A percentile compares a stretch with the other conserved stretches of the same genome.
phyloP scores from a whole-genome alignment of 2,888 invertebrate species.

The Chrysolina oricalcia region DNA sequence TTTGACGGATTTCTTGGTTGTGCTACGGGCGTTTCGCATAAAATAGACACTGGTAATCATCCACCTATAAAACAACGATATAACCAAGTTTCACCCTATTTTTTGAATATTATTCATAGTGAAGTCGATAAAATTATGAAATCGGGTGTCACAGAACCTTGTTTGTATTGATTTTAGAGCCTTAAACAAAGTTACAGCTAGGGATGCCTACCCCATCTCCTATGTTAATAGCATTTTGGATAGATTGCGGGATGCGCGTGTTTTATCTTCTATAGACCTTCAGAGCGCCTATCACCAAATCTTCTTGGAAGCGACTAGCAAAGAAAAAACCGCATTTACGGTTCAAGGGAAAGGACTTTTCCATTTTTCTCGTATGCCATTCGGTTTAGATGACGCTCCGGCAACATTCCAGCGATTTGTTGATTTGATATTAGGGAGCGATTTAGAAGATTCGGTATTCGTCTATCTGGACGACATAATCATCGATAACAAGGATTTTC shows the following conservation, averaged over 20 bases:
- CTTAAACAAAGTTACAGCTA: conserved; percentile 49
- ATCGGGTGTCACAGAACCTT: background rate
- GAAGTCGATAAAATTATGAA: conserved; percentile 53
- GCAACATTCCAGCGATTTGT: conserved; percentile 29
- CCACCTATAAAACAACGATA: conserved; percentile 47
- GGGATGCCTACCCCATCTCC: conserved; percentile 23
- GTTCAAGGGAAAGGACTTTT: conserved; percentile 21
- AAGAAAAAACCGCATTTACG: conserved; percentile 21
- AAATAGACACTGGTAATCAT: conserved; percentile 38
- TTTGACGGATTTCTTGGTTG: conserved; percentile 27
- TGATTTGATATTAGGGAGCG: conserved; percentile 22
- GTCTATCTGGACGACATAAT: conserved; percentile 30
- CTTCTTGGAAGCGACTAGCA: background rate
- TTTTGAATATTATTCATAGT: conserved; percentile 35
- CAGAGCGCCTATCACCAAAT: conserved; percentile 15
- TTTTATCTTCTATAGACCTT: background rate
- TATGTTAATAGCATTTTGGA: conserved; percentile 25
- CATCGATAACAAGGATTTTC: conserved; percentile 47
- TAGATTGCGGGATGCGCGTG: conserved; percentile 16
- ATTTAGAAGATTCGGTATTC: conserved; percentile 26
- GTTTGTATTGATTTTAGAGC: conserved; percentile 53
- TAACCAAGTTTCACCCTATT: conserved; percentile 41
- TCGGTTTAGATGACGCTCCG: conserved; percentile 22
- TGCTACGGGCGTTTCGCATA: conserved; percentile 37
- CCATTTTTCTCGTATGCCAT: conserved; percentile 32